These are phyloP conservation scores for Sciurus vulgaris DNA, from an alignment of 2,797 vertebrate genomes.

Conservation along the genomic window DNA sequence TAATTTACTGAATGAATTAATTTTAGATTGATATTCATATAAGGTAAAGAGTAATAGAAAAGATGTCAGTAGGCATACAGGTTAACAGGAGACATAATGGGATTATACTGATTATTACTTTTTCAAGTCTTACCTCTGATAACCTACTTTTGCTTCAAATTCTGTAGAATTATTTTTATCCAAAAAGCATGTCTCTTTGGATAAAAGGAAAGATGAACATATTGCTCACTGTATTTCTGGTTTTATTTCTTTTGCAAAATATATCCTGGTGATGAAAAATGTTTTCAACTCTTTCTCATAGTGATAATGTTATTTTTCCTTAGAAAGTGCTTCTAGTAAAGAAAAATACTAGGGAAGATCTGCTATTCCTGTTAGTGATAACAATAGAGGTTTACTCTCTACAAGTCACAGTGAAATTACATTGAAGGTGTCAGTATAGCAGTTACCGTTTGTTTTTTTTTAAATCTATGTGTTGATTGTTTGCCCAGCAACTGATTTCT, in stretches of 20 bases:
- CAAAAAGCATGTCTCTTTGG: conserved; percentile 6
- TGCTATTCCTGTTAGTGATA: conserved; percentile 25
- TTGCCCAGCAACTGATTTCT: conserved; percentile 42
- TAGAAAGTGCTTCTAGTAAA: conserved; percentile 54
- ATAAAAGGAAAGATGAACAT: background rate
- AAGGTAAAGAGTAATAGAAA: conserved; percentile 44
- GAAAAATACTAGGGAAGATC: conserved; percentile 33
- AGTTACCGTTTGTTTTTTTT: background rate
- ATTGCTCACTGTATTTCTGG: conserved; percentile 2
- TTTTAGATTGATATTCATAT: conserved; percentile 32
- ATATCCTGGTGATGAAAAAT: conserved; percentile 37
- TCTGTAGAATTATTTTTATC: conserved; percentile 28
- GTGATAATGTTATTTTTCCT: conserved; percentile 16
- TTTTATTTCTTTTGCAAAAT: conserved; percentile 58
- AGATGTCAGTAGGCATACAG: background rate
- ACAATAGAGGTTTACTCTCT: conserved; percentile 39
- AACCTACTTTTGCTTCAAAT: conserved; percentile 46
- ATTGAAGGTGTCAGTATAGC: background rate
- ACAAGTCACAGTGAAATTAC: background rate
- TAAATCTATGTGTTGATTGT: background rate
- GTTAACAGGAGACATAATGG: conserved; percentile 12
- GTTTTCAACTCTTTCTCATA: conserved; percentile 53
- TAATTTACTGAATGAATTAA: conserved; percentile 68
- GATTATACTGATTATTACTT: conserved; percentile 61
- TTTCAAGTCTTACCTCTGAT: background rate